Evolutionary conservation across 2,888 invertebrate genomes (phyloP).

Genomic region (Drosophila suboccidentalis): DNA sequence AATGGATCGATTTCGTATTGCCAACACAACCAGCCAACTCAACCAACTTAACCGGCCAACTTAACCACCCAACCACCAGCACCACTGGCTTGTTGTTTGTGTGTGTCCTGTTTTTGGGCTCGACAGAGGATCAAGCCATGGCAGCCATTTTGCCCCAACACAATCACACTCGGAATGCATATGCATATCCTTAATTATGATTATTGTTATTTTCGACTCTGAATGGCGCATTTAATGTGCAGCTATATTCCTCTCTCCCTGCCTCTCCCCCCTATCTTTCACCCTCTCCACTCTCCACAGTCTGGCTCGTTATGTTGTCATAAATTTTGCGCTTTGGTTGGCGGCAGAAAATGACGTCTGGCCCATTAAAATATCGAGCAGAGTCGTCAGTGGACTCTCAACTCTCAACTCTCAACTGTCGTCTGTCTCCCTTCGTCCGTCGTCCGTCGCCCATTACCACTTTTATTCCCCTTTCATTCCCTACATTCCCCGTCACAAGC

Average conservation of each 20-base stretch:
- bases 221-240: conserved; percentile 82
- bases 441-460: conserved; percentile 2
- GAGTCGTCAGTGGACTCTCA: conserved; percentile 45
- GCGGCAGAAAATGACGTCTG: conserved; percentile 77
- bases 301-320: conserved; percentile 79
- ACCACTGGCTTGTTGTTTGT: conserved; percentile 4
- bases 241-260: conserved; percentile 11
- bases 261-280: not conserved
- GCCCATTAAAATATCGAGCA: conserved; percentile 78
- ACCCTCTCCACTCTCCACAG: conserved; percentile 18
- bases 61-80: not conserved
- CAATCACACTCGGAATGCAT: conserved; percentile 43
- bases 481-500: no score
- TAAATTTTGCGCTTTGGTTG: conserved; percentile 78
- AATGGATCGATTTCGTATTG: conserved; percentile 73
- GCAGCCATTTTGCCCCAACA: conserved; percentile 48
- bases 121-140: conserved; percentile 49
- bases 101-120: conserved; percentile 24
- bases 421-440: conserved; percentile 20
- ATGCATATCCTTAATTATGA: conserved; percentile 84
- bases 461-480: not conserved
- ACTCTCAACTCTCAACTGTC: conserved; percentile 11
- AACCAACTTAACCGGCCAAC: not conserved
- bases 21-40: conserved; percentile 1
- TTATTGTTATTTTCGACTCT: conserved; percentile 83